Percentiles rank a stretch among this genome's conserved stretches.
These are phyloP conservation scores for Alaudala cheleensis DNA, from an alignment of 2,113 vertebrate genomes.

Conservation along the genomic window DNA sequence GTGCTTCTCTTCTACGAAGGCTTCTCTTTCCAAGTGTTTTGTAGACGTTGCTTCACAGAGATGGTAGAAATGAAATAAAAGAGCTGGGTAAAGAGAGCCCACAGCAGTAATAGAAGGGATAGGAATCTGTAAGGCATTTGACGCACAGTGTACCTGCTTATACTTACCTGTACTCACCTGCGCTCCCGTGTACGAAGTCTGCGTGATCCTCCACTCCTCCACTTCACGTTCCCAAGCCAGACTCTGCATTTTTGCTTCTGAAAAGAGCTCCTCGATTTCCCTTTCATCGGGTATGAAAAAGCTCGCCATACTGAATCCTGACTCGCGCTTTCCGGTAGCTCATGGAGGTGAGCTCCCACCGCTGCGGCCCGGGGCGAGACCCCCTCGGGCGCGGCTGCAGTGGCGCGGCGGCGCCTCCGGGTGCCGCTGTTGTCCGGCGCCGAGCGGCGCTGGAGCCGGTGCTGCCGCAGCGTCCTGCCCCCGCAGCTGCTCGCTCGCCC, in stretches of 20 bases:
- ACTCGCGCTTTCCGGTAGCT: not conserved
- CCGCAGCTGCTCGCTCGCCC: not conserved
- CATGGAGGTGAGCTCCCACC: not conserved
- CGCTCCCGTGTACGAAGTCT: too few species aligned
- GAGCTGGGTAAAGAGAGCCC: not conserved
- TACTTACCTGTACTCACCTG: not conserved
- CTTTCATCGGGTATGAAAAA: rapidly evolving
- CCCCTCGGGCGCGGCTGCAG: not conserved
- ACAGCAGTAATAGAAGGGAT: rapidly evolving
- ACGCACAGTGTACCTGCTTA: not conserved
- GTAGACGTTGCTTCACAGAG: not conserved
- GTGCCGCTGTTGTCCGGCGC: constrained; percentile 21
- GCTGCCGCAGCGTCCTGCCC: not conserved
- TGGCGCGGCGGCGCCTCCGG: not conserved
- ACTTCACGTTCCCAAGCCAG: rapidly evolving
- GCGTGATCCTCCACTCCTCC: rapidly evolving
- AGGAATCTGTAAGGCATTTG: too few species aligned
- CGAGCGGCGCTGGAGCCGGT: not conserved
- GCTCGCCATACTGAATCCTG: rapidly evolving
- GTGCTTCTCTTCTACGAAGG: not conserved
- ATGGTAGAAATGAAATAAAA: not conserved
- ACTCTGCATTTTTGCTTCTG: rapidly evolving
- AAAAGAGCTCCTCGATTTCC: rapidly evolving
- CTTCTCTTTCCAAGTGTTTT: not conserved
- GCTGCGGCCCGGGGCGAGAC: not conserved